These are phyloP conservation scores for Ptiloglossa arizonensis DNA, from an alignment of 1,140 invertebrate genomes.

Conservation along the genomic window DNA sequence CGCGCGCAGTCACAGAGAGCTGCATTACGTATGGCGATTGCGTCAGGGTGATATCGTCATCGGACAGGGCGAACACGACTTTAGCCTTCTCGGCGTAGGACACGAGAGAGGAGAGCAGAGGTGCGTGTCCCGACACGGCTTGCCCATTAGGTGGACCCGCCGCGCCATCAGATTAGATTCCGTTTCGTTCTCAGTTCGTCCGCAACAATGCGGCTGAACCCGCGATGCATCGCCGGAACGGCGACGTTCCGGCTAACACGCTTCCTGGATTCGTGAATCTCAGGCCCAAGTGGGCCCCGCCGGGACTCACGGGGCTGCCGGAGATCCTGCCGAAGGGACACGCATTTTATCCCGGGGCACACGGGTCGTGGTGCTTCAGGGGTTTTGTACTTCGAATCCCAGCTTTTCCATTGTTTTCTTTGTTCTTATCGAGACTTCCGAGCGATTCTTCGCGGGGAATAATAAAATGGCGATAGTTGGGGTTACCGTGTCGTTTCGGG, in stretches of 20 bases:
- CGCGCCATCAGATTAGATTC: constrained; percentile 79
- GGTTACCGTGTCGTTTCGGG: too few relatives aligned
- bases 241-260: constrained; percentile 39
- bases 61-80: constrained; percentile 70
- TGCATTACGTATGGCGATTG: constrained; percentile 63
- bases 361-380: too few relatives aligned
- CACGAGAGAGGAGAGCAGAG: constrained; percentile 65
- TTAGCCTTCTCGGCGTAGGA: constrained; percentile 65
- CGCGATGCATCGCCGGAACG: constrained; percentile 53
- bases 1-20: constrained; percentile 30
- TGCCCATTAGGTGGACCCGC: constrained; percentile 78
- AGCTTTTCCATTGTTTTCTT: too few relatives aligned
- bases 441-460: too few relatives aligned
- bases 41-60: constrained; percentile 68
- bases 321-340: neutral
- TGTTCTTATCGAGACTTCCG: too few relatives aligned
- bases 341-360: neutral
- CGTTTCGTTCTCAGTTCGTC: constrained; percentile 55
- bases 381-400: too few relatives aligned
- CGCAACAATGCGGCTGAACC: constrained; percentile 56
- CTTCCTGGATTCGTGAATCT: constrained; percentile 58
- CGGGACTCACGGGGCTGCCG: too few relatives aligned
- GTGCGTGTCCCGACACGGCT: constrained; percentile 79
- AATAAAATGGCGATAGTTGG: too few relatives aligned
- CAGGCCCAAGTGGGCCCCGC: neutral